Conservation (phyloP, 2,888 invertebrate species). For the Diogma glabrata region DNA sequence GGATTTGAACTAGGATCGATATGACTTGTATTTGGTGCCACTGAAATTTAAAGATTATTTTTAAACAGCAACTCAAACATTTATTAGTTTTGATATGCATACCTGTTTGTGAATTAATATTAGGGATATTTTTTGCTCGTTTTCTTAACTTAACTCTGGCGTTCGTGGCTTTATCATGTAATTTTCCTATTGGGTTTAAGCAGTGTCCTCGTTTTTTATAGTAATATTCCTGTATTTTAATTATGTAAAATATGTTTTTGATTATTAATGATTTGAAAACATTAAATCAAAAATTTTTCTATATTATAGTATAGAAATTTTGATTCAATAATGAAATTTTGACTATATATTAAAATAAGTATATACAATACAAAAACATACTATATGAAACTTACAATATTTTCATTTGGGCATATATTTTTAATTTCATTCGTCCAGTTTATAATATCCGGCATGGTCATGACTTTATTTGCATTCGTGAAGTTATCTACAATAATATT, state of each 20-base stretch:
- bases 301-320: no score
- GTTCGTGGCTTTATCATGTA: background rate
- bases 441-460: constrained; percentile 3
- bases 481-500: background rate
- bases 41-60: background rate
- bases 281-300: no score
- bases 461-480: background rate
- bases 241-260: no score
- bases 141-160: background rate
- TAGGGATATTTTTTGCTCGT: background rate
- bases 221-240: background rate
- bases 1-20: background rate
- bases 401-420: background rate
- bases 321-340: no score
- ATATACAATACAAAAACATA: no score
- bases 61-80: no score
- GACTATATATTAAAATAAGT: no score
- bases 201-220: background rate
- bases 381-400: background rate
- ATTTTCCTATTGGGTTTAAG: background rate
- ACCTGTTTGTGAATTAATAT: background rate
- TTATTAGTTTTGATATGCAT: background rate
- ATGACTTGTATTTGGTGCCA: background rate
- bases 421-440: background rate
- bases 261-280: no score